Evolutionary conservation across 2,113 vertebrate genomes (phyloP).

Genomic region (Illadopsis cleaveri): DNA sequence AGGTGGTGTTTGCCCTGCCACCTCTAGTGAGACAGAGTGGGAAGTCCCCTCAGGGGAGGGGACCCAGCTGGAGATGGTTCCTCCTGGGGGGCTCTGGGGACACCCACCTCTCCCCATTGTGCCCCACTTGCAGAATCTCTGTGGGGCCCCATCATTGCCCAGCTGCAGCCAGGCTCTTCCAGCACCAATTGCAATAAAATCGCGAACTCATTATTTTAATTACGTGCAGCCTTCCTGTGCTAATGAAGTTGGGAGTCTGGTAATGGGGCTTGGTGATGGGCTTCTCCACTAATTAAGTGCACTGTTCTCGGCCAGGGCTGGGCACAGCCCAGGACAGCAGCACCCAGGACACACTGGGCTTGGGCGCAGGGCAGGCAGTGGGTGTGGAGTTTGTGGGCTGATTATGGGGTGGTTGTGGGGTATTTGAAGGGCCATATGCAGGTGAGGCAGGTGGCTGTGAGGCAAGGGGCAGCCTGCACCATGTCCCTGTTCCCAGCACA

Average conservation of each 20-base stretch:
- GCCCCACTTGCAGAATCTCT: background rate
- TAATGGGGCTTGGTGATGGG: slow-evolving; percentile 59
- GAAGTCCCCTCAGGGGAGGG: background rate
- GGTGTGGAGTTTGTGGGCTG: background rate
- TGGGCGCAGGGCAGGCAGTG: background rate
- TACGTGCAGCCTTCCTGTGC: slow-evolving; percentile 52
- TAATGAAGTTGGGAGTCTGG: slow-evolving; percentile 69
- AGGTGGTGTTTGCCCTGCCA: background rate
- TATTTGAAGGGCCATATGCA: background rate
- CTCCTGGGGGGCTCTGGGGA: background rate
- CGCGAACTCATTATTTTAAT: slow-evolving; percentile 69
- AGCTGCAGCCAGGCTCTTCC: slow-evolving; percentile 18
- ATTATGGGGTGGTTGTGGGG: background rate
- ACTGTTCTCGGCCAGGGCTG: background rate
- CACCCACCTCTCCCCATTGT: fast-evolving
- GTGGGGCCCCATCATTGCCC: background rate
- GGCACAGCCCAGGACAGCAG: fast-evolving
- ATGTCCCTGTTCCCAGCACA: fast-evolving
- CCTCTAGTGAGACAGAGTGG: background rate
- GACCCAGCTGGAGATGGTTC: background rate
- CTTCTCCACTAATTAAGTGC: slow-evolving; percentile 49
- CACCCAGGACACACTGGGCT: background rate
- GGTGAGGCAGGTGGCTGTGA: background rate
- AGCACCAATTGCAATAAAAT: slow-evolving; percentile 50
- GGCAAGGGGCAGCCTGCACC: background rate